phyloP scores from a whole-genome alignment of 2,888 invertebrate species.

The Empis livida region DNA sequence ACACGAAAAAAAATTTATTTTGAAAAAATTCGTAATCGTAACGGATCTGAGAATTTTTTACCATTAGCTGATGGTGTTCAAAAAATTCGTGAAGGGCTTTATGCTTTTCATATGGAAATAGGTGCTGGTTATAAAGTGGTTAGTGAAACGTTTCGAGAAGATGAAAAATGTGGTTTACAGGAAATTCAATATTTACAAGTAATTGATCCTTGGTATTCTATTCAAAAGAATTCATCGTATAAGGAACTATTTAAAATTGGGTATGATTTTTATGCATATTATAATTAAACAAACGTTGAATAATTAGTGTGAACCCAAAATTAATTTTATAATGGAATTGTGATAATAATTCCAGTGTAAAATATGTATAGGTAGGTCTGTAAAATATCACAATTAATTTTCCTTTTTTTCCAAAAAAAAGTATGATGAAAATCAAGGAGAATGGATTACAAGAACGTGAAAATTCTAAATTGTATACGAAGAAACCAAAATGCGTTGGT shows the following conservation, averaged over 20 bases:
- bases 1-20: constrained; percentile 48
- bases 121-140: constrained; percentile 53
- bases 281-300: neutral
- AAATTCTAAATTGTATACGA: constrained; percentile 41
- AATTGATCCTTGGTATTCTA: constrained; percentile 49
- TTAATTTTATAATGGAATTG: too few relatives aligned
- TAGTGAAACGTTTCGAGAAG: constrained; percentile 51
- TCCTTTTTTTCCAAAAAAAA: too few relatives aligned
- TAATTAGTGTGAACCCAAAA: too few relatives aligned
- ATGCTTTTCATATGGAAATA: constrained; percentile 55
- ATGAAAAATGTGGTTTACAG: constrained; percentile 55
- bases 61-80: constrained; percentile 48
- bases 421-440: constrained; percentile 43
- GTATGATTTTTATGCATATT: constrained; percentile 23
- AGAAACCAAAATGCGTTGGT: constrained; percentile 44
- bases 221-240: constrained; percentile 47
- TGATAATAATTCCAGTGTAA: too few relatives aligned
- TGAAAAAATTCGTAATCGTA: constrained; percentile 49
- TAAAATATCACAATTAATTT: too few relatives aligned
- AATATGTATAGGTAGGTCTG: too few relatives aligned
- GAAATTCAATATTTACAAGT: constrained; percentile 52
- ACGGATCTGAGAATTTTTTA: constrained; percentile 44
- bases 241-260: constrained; percentile 51
- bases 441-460: constrained; percentile 46
- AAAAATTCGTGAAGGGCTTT: constrained; percentile 44